These are phyloP conservation scores for Lates calcarifer DNA, from an alignment of 2,113 vertebrate species.

Conservation along the genomic window DNA sequence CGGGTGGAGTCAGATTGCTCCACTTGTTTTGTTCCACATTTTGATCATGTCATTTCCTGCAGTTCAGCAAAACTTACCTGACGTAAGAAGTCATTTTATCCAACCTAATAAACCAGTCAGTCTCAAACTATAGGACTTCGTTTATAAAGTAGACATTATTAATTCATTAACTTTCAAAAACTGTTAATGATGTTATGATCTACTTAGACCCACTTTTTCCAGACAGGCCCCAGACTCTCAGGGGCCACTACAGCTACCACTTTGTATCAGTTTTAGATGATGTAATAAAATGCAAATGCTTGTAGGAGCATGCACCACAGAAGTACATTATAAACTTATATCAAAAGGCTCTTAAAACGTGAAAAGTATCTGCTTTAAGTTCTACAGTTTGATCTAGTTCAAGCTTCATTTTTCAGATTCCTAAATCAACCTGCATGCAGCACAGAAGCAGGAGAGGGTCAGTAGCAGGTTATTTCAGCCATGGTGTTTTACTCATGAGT, in stretches of 20 bases:
- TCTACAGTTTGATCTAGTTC: neutral
- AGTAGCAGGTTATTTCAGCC: too few relatives aligned
- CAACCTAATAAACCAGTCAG: neutral
- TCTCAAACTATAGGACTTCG: neutral
- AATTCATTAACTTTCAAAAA: neutral
- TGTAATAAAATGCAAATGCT: neutral
- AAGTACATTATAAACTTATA: neutral
- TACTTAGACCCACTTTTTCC: neutral
- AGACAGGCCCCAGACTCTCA: neutral
- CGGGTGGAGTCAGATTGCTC: slow-evolving; percentile 9
- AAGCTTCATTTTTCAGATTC: neutral
- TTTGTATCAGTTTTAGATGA: too few relatives aligned
- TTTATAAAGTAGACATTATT: neutral
- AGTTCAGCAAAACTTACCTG: slow-evolving; percentile 36
- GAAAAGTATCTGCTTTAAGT: neutral
- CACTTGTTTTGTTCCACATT: slow-evolving; percentile 39
- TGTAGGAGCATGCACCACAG: neutral
- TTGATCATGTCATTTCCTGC: slow-evolving; percentile 41
- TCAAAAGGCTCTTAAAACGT: neutral
- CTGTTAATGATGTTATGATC: neutral
- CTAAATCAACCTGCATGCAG: neutral
- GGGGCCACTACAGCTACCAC: too few relatives aligned
- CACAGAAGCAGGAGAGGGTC: too few relatives aligned
- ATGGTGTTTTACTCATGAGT: too few relatives aligned
- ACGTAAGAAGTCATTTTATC: neutral